Percentiles rank a stretch among this genome's conserved stretches.
Evolutionary conservation across 1,140 invertebrate species (phyloP).

Genomic region (Drosophila bifasciata): DNA sequence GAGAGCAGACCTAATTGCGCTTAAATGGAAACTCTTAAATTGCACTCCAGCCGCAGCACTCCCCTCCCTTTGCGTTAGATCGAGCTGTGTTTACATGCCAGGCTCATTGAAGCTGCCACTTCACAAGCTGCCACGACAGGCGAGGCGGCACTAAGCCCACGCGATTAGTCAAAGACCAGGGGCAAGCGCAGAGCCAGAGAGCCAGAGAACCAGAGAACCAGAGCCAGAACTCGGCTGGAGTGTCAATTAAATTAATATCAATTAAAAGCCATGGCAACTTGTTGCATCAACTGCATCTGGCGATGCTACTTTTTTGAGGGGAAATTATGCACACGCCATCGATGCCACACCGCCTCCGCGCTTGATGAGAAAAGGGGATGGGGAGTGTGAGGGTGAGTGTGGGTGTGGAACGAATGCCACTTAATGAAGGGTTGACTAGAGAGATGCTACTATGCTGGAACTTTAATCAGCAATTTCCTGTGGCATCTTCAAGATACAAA

Average conservation of each 20-base stretch:
- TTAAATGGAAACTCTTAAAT: conserved; percentile 78
- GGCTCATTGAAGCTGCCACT: conserved; percentile 68
- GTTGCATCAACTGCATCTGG: conserved; percentile 50
- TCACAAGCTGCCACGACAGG: conserved; percentile 37
- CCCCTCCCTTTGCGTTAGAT: background rate
- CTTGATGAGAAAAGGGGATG: background rate
- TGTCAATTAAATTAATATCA: conserved; percentile 83
- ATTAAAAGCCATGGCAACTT: conserved; percentile 77
- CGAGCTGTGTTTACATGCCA: conserved; percentile 62
- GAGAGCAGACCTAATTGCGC: conserved; percentile 68
- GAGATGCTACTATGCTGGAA: conserved; percentile 28
- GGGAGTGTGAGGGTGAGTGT: conserved; percentile 22
- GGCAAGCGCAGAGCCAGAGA: conserved; percentile 7
- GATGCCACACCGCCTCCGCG: conserved; percentile 39
- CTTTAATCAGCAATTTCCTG: conserved; percentile 75
- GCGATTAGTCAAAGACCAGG: conserved; percentile 63
- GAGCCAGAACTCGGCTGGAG: conserved; percentile 57
- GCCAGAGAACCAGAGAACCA: conserved; percentile 12
- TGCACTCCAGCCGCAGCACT: conserved; percentile 34
- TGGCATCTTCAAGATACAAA: conserved; percentile 32
- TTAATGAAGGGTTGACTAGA: conserved; percentile 69
- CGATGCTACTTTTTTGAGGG: conserved; percentile 14
- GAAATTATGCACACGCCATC: conserved; percentile 78
- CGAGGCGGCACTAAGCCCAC: conserved; percentile 44
- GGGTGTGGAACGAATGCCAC: conserved; percentile 31